These are phyloP conservation scores for Molossus alvarezi DNA, from an alignment of 2,797 vertebrate genomes.

Conservation along the genomic window DNA sequence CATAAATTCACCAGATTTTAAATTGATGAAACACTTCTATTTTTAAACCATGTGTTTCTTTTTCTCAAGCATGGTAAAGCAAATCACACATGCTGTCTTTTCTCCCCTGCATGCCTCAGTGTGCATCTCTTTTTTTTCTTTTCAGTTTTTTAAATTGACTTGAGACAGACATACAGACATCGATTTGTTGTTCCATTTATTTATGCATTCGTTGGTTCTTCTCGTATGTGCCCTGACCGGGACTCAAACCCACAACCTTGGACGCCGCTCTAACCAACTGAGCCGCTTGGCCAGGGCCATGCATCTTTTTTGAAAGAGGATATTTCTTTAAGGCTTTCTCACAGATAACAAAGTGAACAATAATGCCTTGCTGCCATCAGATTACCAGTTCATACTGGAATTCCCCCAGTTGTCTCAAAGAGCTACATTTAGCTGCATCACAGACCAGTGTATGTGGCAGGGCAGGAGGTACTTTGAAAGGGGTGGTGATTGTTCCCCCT, in stretches of 20 bases:
- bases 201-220: too few species aligned
- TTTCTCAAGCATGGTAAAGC: conserved; percentile 5
- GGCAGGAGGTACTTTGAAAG: not conserved
- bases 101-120: not conserved
- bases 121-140: not conserved
- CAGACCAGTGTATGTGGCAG: not conserved
- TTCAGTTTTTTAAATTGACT: too few species aligned
- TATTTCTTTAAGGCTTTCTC: not conserved
- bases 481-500: not conserved
- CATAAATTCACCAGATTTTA: conserved; percentile 22
- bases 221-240: too few species aligned
- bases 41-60: not conserved
- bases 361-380: not conserved
- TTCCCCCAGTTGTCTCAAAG: not conserved
- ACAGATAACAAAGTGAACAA: not conserved
- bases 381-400: not conserved
- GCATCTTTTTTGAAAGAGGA: not conserved
- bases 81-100: not conserved
- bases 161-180: too few species aligned
- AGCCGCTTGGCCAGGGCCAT: too few species aligned
- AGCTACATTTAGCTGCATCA: not conserved
- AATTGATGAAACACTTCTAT: not conserved
- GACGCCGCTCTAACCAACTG: too few species aligned
- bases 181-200: too few species aligned
- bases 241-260: too few species aligned